phyloP scores from a whole-genome alignment of 2,113 vertebrate species.

The Oreochromis tanganicae region DNA sequence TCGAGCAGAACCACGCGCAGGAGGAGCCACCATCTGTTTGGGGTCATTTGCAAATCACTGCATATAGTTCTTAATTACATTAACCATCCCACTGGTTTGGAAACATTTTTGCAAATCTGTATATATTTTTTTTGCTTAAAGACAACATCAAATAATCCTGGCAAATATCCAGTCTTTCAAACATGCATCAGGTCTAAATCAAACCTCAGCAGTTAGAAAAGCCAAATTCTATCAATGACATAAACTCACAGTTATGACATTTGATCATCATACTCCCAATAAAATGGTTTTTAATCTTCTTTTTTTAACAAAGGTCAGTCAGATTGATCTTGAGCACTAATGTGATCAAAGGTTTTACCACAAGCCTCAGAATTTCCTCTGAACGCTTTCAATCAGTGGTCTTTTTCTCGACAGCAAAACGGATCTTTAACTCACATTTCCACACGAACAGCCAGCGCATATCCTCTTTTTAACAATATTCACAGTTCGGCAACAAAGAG shows the following conservation, averaged over 20 bases:
- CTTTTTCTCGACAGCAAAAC: not conserved
- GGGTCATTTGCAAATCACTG: not conserved
- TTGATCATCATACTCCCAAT: not conserved
- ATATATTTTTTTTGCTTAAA: not conserved
- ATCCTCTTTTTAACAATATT: not conserved
- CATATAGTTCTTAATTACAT: not conserved
- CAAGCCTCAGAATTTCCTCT: not conserved
- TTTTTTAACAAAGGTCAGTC: not conserved
- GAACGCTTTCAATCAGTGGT: not conserved
- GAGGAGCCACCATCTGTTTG: not conserved
- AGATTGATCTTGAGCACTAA: not conserved
- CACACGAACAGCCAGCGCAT: not conserved
- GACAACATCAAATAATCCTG: not conserved
- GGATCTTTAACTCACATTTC: not conserved
- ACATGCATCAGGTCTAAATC: not conserved
- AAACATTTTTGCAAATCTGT: not conserved
- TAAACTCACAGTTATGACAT: not conserved
- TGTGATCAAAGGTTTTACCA: not conserved
- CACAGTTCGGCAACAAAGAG: not conserved
- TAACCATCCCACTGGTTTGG: fast-evolving
- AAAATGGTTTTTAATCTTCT: not conserved
- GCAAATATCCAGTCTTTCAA: not conserved
- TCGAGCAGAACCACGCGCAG: fast-evolving
- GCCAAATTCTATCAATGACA: not conserved
- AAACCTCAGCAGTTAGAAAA: not conserved